Conservation (phyloP, 1,140 invertebrate species). For the Berghia stephanieae region DNA sequence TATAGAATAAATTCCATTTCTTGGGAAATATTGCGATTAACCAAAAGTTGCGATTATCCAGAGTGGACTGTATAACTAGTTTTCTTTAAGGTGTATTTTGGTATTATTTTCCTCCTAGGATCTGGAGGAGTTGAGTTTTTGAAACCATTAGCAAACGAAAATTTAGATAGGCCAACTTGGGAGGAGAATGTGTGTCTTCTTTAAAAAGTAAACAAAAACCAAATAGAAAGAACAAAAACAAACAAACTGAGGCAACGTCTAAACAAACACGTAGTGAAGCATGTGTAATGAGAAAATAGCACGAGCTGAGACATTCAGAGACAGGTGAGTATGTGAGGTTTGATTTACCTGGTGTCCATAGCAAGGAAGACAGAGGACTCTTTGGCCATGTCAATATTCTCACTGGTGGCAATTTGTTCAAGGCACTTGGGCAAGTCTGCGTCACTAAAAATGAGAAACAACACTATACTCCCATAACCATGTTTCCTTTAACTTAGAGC, state of each 20-base stretch:
- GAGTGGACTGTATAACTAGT: no score
- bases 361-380: constrained; percentile 76
- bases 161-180: no score
- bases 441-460: constrained; percentile 65
- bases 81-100: no score
- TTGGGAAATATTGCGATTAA: no score
- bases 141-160: no score
- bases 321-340: background rate
- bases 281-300: background rate
- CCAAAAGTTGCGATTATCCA: no score
- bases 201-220: background rate
- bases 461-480: no score
- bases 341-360: constrained; percentile 78
- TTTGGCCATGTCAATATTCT: constrained; percentile 77
- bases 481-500: no score
- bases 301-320: background rate
- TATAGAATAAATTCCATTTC: no score
- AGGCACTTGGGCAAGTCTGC: constrained; percentile 47
- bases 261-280: background rate
- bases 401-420: constrained; percentile 71
- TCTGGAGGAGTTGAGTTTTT: no score
- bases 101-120: no score
- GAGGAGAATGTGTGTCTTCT: no score
- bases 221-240: background rate
- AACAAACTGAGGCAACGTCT: background rate